Evolutionary conservation across 2,113 vertebrate species (phyloP).

Genomic region (Pipa parva): DNA sequence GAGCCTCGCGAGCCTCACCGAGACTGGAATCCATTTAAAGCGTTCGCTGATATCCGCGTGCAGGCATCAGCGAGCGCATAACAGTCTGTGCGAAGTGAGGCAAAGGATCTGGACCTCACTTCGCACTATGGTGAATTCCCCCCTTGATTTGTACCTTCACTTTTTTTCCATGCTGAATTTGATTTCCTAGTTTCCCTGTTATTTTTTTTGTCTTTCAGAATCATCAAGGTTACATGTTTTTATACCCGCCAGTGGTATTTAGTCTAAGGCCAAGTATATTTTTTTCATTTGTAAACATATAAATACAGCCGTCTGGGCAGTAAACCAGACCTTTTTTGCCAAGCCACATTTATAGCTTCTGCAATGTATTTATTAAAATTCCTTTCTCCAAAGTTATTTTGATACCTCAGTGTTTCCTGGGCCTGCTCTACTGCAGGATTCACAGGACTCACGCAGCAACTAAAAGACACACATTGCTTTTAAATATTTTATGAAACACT

Average conservation of each 20-base stretch:
- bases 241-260: background rate
- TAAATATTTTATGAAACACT: conserved; percentile 39
- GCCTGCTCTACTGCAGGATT: background rate
- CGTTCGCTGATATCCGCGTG: no score
- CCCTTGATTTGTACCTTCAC: no score
- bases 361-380: conserved; percentile 49
- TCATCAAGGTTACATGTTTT: background rate
- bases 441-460: background rate
- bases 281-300: conserved; percentile 16
- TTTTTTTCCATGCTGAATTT: no score
- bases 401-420: conserved; percentile 10
- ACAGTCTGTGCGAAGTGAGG: no score
- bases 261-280: background rate
- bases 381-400: conserved; percentile 42
- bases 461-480: conserved; percentile 4
- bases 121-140: no score
- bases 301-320: conserved; percentile 34
- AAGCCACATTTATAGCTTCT: conserved; percentile 42
- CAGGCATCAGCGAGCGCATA: no score
- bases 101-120: no score
- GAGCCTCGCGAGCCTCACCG: no score
- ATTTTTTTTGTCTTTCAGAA: background rate
- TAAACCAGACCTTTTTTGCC: conserved; percentile 37
- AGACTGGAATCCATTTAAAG: no score
- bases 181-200: no score